Evolutionary conservation across 2,888 invertebrate genomes (phyloP).

Genomic region (Agrypnus murinus): DNA sequence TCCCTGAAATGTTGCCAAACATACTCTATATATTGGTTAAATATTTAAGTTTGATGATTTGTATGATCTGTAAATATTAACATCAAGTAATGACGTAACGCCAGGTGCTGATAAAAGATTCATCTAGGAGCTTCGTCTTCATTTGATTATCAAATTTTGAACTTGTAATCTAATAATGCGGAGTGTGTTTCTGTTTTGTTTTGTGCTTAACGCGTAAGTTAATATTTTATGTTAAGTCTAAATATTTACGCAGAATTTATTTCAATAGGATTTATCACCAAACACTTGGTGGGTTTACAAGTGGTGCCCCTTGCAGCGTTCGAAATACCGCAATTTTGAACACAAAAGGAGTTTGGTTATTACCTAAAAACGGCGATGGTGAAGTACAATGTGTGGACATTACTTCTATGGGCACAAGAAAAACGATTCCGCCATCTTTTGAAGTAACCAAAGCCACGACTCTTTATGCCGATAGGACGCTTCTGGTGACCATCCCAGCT

Average conservation of each 20-base stretch:
- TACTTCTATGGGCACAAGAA: conserved; percentile 57
- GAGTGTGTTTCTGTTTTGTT: conserved; percentile 14
- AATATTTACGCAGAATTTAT: not conserved
- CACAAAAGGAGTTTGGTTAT: conserved; percentile 51
- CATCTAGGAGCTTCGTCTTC: not conserved
- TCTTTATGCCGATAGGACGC: conserved; percentile 65
- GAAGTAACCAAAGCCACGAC: conserved; percentile 52
- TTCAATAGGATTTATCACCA: conserved; percentile 8
- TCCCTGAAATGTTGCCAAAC: conserved; percentile 33
- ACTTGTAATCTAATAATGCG: conserved; percentile 14
- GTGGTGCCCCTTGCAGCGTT: conserved; percentile 64
- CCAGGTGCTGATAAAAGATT: conserved; percentile 18
- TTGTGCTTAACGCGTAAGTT: conserved; percentile 22
- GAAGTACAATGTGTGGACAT: conserved; percentile 63
- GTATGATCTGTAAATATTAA: conserved; percentile 10
- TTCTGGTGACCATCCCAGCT: conserved; percentile 55
- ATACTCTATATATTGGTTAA: conserved; percentile 1
- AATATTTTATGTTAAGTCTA: not conserved
- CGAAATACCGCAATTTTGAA: conserved; percentile 64
- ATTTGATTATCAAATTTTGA: not conserved
- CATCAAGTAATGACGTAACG: not conserved
- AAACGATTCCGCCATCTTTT: conserved; percentile 32
- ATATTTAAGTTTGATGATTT: conserved; percentile 30
- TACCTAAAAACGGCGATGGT: conserved; percentile 45
- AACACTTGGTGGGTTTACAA: conserved; percentile 50